Percentiles rank a stretch among this genome's conserved stretches.
Conservation (phyloP, 2,888 invertebrate species). For the Xestoiulus laeticollis region DNA sequence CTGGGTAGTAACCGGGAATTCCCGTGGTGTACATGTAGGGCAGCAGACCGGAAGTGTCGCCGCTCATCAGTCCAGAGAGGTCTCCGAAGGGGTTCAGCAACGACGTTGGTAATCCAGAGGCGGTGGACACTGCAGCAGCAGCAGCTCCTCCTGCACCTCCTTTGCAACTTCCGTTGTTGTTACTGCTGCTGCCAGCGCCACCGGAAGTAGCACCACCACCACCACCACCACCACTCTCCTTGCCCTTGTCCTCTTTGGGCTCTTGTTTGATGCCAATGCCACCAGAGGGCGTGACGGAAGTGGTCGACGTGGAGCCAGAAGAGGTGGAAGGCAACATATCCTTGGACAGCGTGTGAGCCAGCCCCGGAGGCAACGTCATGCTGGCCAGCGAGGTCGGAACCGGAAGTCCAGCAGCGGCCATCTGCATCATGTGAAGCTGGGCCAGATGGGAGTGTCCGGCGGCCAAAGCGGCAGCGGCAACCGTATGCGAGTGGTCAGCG, state of each 20-base stretch:
- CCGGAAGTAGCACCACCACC: too few relatives aligned
- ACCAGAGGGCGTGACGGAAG: slow-evolving; percentile 62
- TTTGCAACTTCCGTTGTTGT: slow-evolving; percentile 69
- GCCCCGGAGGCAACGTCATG: slow-evolving; percentile 56
- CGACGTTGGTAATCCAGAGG: slow-evolving; percentile 10
- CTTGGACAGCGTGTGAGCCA: slow-evolving; percentile 55
- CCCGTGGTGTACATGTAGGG: slow-evolving; percentile 65
- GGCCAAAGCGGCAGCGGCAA: slow-evolving; percentile 68
- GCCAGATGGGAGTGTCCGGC: slow-evolving; percentile 63
- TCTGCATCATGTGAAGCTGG: slow-evolving; percentile 65
- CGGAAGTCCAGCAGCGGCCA: slow-evolving; percentile 62
- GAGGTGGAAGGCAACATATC: slow-evolving; percentile 54
- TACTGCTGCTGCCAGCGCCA: too few relatives aligned
- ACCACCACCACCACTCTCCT: slow-evolving; percentile 17
- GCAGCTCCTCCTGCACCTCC: background rate
- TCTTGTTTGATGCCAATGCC: slow-evolving; percentile 54
- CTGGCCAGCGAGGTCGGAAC: slow-evolving; percentile 54
- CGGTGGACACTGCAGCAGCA: background rate
- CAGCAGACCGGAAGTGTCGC: slow-evolving; percentile 61
- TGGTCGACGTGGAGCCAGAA: slow-evolving; percentile 54
- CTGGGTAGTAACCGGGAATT: slow-evolving; percentile 64
- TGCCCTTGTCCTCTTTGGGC: slow-evolving; percentile 53
- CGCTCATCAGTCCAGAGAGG: slow-evolving; percentile 56
- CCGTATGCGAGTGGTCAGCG: slow-evolving; percentile 24
- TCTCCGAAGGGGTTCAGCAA: slow-evolving; percentile 56